These are phyloP conservation scores for Hypothenemus hampei DNA, from an alignment of 1,140 invertebrate species.

Conservation along the genomic window DNA sequence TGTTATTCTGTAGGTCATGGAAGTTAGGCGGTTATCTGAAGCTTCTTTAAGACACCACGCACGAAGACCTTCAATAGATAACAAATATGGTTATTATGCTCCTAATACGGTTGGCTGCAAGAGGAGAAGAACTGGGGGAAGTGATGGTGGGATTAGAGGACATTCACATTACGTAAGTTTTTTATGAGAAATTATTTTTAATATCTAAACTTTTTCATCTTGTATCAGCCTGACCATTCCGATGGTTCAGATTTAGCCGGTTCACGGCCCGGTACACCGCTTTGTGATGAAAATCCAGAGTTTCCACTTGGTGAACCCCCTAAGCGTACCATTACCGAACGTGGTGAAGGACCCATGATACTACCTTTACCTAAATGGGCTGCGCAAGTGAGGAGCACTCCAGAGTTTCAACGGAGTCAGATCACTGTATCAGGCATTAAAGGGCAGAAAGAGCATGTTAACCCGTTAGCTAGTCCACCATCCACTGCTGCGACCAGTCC, in stretches of 20 bases:
- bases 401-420: constrained; percentile 29
- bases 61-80: constrained; percentile 50
- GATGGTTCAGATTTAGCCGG: constrained; percentile 54
- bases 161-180: constrained; percentile 26
- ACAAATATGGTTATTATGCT: constrained; percentile 42
- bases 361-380: constrained; percentile 82
- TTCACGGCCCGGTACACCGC: constrained; percentile 73
- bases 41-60: constrained; percentile 49
- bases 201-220: not conserved
- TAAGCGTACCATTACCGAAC: constrained; percentile 56
- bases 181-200: not conserved
- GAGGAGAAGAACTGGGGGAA: constrained; percentile 45
- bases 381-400: constrained; percentile 52
- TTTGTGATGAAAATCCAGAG: constrained; percentile 78
- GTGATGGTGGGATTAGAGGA: constrained; percentile 39
- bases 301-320: constrained; percentile 67
- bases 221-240: constrained; percentile 43
- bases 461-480: constrained; percentile 35
- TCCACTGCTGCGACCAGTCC: constrained; percentile 47
- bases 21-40: constrained; percentile 52
- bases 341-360: constrained; percentile 62
- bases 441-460: constrained; percentile 42
- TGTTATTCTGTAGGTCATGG: constrained; percentile 44
- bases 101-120: constrained; percentile 44
- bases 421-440: constrained; percentile 45